These are phyloP conservation scores for Nemoura dubitans DNA, from an alignment of 2,888 invertebrate genomes.

Conservation along the genomic window DNA sequence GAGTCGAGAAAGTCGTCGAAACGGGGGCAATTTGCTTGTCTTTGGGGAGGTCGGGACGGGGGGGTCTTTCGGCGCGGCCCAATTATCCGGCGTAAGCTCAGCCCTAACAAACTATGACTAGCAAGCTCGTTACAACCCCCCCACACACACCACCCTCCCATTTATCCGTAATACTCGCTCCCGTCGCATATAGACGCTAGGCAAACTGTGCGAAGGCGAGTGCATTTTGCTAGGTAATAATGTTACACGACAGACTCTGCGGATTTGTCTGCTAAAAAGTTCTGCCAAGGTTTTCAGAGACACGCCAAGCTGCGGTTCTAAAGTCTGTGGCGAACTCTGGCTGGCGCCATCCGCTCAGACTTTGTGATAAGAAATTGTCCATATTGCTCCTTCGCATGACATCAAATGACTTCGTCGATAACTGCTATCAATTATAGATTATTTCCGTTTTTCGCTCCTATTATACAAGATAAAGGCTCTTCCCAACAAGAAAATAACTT, in stretches of 20 bases:
- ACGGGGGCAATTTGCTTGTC: not conserved
- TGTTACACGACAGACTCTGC: too few relatives aligned
- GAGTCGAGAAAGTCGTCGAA: not conserved
- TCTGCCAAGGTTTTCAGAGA: too few relatives aligned
- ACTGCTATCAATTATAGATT: not conserved
- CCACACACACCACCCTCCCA: too few relatives aligned
- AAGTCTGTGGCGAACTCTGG: too few relatives aligned
- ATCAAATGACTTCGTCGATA: too few relatives aligned
- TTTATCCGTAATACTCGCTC: not conserved
- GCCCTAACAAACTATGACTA: not conserved
- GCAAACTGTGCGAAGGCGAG: not conserved
- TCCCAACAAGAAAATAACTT: not conserved
- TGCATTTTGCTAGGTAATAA: too few relatives aligned
- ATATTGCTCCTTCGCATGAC: too few relatives aligned
- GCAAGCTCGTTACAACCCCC: conserved; percentile 1
- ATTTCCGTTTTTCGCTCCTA: not conserved
- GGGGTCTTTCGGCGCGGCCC: not conserved
- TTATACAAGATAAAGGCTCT: not conserved
- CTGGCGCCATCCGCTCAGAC: too few relatives aligned
- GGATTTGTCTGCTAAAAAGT: too few relatives aligned
- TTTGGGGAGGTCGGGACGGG: not conserved
- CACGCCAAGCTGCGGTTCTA: too few relatives aligned
- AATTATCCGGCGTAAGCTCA: not conserved
- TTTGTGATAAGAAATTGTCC: too few relatives aligned
- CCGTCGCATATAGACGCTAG: too few relatives aligned